Base-by-base conservation (phyloP, 1,140 invertebrate species). In the Drosophila orena region DNA sequence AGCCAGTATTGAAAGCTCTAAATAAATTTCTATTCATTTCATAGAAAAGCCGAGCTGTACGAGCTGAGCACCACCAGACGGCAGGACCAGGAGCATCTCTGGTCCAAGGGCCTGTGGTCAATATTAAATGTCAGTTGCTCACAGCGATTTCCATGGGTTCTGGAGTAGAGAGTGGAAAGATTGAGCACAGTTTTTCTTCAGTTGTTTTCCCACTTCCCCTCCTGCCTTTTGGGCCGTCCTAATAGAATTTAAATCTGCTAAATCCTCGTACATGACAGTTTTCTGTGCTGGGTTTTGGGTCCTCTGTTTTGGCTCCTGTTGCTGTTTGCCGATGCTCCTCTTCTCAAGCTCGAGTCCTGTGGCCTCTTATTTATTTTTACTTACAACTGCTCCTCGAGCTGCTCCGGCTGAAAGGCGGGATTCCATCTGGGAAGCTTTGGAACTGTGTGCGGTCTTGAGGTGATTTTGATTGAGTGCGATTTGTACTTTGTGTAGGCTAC, bases 211-310 rank as follows among this genome's bases (percentile, higher is more conserved):
- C 37, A 38, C 37, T 38, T 38, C 20, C 35, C 46, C 14, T 20
- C 38, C 15, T 27, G 22, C 4, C 12, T 20, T 14, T 3, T 22
- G 47, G 42, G 40, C 60, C 71, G 74, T 57, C 59, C 73, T 81
- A 86, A 88, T 89, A 89, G 83, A 88, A 88, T 89, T 89, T 83
- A 89, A 89, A 89, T 89, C 84, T 89, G 66, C 76, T 88, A 89
- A 88, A 68, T 89, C 84, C 76, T 64, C 71, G 76, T 83, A 79
- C 84, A 88, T 89, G 83, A 83, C 84, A 88, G 79, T 88, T 83
- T 78, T 66, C 77, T 54, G 43, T 86, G 74, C 56, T 85, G 59
- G 74, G 72, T 68, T 59, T n/a, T 52, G 58, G 55, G 50, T 54
- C 20, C 20, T 35, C 24, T 42, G 37, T 7, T 35, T 22, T 46